Evolutionary conservation across 1,140 invertebrate genomes (phyloP).

Genomic region (Sycophaga agraensis): DNA sequence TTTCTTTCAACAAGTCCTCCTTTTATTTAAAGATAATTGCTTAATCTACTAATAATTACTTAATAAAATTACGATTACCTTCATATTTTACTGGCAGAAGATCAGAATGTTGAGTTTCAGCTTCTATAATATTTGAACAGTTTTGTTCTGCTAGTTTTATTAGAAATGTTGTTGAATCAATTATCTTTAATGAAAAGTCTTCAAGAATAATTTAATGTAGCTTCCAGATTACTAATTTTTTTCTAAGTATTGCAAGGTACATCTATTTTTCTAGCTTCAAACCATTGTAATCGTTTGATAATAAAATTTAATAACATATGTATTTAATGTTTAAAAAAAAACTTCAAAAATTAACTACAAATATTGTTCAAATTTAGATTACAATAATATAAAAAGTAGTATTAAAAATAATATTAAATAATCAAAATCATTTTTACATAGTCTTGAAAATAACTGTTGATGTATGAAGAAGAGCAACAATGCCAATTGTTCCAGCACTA

Average conservation of each 20-base stretch:
- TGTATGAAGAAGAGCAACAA: too few species aligned
- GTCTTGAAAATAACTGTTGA: too few species aligned
- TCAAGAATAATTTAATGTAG: conserved; percentile 22
- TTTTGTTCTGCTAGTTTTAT: conserved; percentile 46
- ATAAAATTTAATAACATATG: too few species aligned
- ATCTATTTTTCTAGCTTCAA: conserved; percentile 39
- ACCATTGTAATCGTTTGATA: conserved; percentile 45
- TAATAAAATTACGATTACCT: conserved; percentile 56
- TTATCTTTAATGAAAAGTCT: conserved; percentile 58
- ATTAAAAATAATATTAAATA: too few species aligned
- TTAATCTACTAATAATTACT: conserved; percentile 72
- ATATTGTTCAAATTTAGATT: too few species aligned
- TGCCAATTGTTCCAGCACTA: too few species aligned
- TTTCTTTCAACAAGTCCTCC: conserved; percentile 62
- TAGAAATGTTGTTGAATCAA: conserved; percentile 48
- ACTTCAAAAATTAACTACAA: too few species aligned
- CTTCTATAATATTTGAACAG: conserved; percentile 56
- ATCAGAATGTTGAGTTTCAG: conserved; percentile 72
- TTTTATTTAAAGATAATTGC: conserved; percentile 80
- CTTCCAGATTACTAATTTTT: conserved; percentile 32
- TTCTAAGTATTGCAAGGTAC: conserved; percentile 28
- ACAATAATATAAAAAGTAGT: too few species aligned
- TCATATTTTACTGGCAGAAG: conserved; percentile 72
- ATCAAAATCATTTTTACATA: too few species aligned
- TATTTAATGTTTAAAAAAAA: too few species aligned